These are phyloP conservation scores for Seira ritae DNA, from an alignment of 2,888 invertebrate genomes.

Conservation along the genomic window DNA sequence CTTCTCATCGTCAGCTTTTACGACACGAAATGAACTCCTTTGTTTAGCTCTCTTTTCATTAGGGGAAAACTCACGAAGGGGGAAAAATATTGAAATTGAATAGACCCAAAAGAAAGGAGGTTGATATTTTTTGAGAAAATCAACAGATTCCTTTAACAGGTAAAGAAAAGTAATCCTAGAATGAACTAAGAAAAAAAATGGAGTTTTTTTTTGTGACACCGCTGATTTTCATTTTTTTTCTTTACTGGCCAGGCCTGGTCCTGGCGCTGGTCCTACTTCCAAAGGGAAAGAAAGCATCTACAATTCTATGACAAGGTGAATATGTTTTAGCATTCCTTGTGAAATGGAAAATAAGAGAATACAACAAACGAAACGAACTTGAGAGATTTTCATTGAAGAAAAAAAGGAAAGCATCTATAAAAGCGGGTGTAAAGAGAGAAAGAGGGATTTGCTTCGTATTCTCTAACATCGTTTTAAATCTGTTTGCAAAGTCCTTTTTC, in stretches of 20 bases:
- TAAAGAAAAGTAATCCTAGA: not conserved
- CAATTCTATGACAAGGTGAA: not conserved
- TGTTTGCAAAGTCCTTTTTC: constrained; percentile 28
- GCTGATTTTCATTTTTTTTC: too few relatives aligned
- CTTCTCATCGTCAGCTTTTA: too few relatives aligned
- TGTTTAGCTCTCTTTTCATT: too few relatives aligned
- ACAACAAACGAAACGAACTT: not conserved
- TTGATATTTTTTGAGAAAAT: not conserved
- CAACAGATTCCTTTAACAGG: not conserved
- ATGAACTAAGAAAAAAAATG: too few relatives aligned
- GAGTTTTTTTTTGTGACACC: too few relatives aligned
- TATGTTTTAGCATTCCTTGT: not conserved
- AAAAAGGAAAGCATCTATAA: constrained; percentile 24
- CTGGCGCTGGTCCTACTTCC: too few relatives aligned
- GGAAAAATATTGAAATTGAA: too few relatives aligned
- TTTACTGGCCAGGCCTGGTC: too few relatives aligned
- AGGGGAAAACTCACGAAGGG: too few relatives aligned
- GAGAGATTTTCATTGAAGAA: not conserved
- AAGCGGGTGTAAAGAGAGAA: constrained; percentile 16
- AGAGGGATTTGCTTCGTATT: constrained; percentile 32
- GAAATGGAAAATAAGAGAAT: not conserved
- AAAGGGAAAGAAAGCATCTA: too few relatives aligned
- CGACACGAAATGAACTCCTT: too few relatives aligned
- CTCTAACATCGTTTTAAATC: constrained; percentile 29
- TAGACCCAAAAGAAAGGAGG: too few relatives aligned